Percentiles rank a stretch among this genome's conserved stretches.
phyloP scores from a whole-genome alignment of 2,113 vertebrate species.

The Dendrocopos noguchii region DNA sequence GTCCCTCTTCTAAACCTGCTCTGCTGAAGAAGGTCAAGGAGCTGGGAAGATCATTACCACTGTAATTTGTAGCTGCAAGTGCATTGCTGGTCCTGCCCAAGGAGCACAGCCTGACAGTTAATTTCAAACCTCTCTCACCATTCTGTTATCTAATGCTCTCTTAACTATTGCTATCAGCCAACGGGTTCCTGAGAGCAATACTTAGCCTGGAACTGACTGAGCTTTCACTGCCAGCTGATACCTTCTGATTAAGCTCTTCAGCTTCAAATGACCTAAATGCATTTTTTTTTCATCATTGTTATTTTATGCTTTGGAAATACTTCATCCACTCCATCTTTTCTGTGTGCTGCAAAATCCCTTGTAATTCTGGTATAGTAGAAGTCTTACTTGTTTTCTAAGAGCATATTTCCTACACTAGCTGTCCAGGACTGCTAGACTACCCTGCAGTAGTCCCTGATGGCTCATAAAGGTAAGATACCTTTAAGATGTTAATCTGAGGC shows the following conservation, averaged over 20 bases:
- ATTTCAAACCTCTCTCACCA: conserved; percentile 39
- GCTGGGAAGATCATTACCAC: neutral
- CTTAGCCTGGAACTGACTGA: neutral
- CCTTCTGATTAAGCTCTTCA: neutral
- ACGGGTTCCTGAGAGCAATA: neutral
- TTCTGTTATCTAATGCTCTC: conserved; percentile 38
- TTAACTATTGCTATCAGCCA: conserved; percentile 6
- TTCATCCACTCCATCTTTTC: neutral
- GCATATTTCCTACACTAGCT: neutral
- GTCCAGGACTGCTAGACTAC: neutral
- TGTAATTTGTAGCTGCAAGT: neutral
- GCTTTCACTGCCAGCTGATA: neutral
- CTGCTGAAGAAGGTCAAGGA: neutral
- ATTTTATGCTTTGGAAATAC: neutral
- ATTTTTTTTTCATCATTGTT: neutral
- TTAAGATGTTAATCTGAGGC: neutral
- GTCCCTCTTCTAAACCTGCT: neutral
- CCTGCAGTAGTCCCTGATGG: neutral
- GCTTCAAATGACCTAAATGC: neutral
- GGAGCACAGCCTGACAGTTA: neutral
- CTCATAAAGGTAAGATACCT: neutral
- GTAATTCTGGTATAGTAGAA: neutral
- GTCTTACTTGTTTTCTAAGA: neutral
- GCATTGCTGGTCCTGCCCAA: neutral
- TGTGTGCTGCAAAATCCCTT: neutral